Evolutionary conservation across 2,797 vertebrate species (phyloP), one percentile per base, ranked within the genome.

Genomic region (Poecilia gillii): DNA sequence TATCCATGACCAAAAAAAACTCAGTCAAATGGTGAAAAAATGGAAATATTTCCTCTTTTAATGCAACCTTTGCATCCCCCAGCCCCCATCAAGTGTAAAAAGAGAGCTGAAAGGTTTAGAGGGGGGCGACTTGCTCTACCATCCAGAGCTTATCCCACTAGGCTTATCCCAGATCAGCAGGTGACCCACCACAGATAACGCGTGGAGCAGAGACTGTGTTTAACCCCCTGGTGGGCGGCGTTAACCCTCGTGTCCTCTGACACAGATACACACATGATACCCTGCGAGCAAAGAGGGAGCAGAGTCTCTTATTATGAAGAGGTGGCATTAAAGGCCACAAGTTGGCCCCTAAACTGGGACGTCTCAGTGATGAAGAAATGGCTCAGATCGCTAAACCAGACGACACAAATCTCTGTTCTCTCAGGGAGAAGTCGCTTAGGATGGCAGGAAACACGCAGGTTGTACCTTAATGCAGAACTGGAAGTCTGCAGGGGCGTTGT

Each of bases 381-480:
- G 64, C 64, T 68, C 18, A 13, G 36, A 41, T 68, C 2, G 14
- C n/a, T 39, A n/a, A 7, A 71, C 12, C 41, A 4, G n/a, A 43
- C 36, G 13, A 2, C 68, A n/a, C 39, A 71, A 43, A 71, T 16
- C 41, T 71, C 41, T 45, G 3, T 6, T 68, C 33, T 23, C 64
- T 11, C 31, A 3, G 1, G 16, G 3, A 66, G 33, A 39, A 3
- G 16, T 66, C 28, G 57, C 6, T 51, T 33, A 2, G 5, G 23
- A 49, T 9, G 72, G 33, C 12, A 53, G 23, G n/a, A 16, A 6
- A 33, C 43, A 4, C 16, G 25, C 46, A 5, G 46, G 11, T 12
- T 46, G 78, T 95, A 99, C 98, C 97, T 99, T 99, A 90, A 99
- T 98, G 94, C 98, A 98, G 95, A 99, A 98, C 93, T 97, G 98